Evolutionary conservation across 2,797 vertebrate species (phyloP).

Genomic region (Pagetopsis macropterus): DNA sequence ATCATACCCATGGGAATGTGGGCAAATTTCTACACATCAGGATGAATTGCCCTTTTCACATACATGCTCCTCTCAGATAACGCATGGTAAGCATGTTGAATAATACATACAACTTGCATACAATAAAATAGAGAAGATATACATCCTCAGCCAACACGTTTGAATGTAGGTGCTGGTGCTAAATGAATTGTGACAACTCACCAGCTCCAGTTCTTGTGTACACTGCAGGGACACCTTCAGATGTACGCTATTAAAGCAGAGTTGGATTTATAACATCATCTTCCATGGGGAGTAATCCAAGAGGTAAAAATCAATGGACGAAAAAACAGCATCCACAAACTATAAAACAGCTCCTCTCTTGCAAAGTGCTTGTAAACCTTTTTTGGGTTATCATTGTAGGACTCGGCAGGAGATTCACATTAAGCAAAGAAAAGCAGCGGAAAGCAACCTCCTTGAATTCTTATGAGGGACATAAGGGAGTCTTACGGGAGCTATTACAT

Average conservation of each 20-base stretch:
- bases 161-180: slow-evolving; percentile 48
- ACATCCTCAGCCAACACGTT: slow-evolving; percentile 48
- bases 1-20: slow-evolving; percentile 67
- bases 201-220: slow-evolving; percentile 42
- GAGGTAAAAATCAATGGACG: slow-evolving; percentile 72
- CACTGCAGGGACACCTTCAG: slow-evolving; percentile 68
- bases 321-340: slow-evolving; percentile 61
- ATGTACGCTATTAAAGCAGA: slow-evolving; percentile 69
- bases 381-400: slow-evolving; percentile 56
- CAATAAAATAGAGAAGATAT: slow-evolving; percentile 38
- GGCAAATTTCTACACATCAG: slow-evolving; percentile 63
- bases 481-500: slow-evolving; percentile 51
- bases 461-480: slow-evolving; percentile 46
- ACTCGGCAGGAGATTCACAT: slow-evolving; percentile 45
- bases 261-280: slow-evolving; percentile 71
- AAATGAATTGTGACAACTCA: slow-evolving; percentile 51
- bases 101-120: slow-evolving; percentile 59
- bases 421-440: slow-evolving; percentile 41
- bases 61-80: slow-evolving; percentile 54
- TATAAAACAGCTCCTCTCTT: slow-evolving; percentile 66
- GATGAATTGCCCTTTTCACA: slow-evolving; percentile 63
- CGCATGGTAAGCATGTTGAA: slow-evolving; percentile 50
- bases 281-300: slow-evolving; percentile 67
- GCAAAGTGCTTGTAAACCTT: slow-evolving; percentile 74
- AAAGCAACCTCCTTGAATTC: slow-evolving; percentile 50